Evolutionary conservation across 2,888 invertebrate species (phyloP).

Genomic region (Orchesella flavescens): DNA sequence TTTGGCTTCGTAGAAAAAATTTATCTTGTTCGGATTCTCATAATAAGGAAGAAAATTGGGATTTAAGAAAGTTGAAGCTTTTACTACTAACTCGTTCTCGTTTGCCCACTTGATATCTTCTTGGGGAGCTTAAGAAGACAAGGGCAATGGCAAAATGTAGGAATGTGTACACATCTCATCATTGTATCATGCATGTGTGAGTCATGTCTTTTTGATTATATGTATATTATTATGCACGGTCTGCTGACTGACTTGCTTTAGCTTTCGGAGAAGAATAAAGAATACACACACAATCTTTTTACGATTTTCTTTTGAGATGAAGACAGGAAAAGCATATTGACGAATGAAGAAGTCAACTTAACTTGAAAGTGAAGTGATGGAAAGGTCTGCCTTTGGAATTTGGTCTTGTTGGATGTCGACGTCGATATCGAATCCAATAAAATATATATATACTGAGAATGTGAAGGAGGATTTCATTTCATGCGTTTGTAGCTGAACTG

Average conservation of each 20-base stretch:
- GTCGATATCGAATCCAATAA: not conserved
- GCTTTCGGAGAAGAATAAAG: not conserved
- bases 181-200: conserved; percentile 44
- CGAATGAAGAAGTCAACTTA: not conserved
- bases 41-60: conserved; percentile 15
- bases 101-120: not conserved
- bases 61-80: not conserved
- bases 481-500: too few species aligned
- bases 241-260: conserved; percentile 29
- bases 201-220: conserved; percentile 56
- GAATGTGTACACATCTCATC: not conserved
- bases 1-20: too few species aligned
- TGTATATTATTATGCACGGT: conserved; percentile 59
- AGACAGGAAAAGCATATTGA: not conserved
- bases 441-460: not conserved
- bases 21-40: not conserved
- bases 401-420: not conserved
- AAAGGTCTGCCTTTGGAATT: not conserved
- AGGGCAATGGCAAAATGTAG: not conserved
- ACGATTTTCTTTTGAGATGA: conserved; percentile 34
- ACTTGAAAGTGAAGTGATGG: not conserved
- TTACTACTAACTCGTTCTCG: too few species aligned
- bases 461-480: not conserved
- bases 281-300: too few species aligned
- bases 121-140: not conserved